Base-by-base conservation (phyloP, 2,113 vertebrate species). In the Urocynchramus pylzowi region DNA sequence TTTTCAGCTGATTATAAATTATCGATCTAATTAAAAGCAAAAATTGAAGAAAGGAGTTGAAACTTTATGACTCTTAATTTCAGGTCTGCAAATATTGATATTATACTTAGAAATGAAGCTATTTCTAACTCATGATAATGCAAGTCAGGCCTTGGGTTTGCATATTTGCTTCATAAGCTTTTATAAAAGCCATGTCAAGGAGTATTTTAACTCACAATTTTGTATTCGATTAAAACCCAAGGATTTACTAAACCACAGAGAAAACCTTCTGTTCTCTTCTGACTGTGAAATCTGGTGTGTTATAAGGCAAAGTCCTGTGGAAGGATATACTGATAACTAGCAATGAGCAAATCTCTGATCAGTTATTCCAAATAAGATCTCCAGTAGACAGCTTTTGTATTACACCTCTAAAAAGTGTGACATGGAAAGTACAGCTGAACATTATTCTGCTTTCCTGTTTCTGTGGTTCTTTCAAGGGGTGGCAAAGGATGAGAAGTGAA, bases 41-140 rank as follows among this genome's bases (percentile, higher is more conserved):
- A 75, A 75, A 82, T 60, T 75, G 76, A 89, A 84, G 80, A 89
- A 93, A 73, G n/a, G 50, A 95, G 65, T 90, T 63, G 75, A 91
- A 95, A 95, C 57, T 81, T 53, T 45, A 59, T 79, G 41, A 35
- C 41, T 47, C 56, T 91, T 96, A 93, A 97, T 97, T 97, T 78
- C 14, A 79, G 37, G 24, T 74, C 33, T 56, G 67, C 37, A 95
- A 94, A 91, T 97, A 89, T 88, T 90, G 87, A 70, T 57, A 27
- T 7, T 88, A 9, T 70, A 74, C 65, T 76, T 88, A 76, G 35
- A 77, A 60, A 85, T 31, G 9, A 81, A 86, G 39, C 78, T 16
- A 83, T 91, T 95, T 81, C 77, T 80, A 83, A 71, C 35, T 86
- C 41, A 41, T 60, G 69, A 17, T 89, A 54, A 49, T 70, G 35